Evolutionary conservation across 2,113 vertebrate genomes (phyloP), one percentile per base, ranked within the genome.

Genomic region (Atrichornis clamosus): DNA sequence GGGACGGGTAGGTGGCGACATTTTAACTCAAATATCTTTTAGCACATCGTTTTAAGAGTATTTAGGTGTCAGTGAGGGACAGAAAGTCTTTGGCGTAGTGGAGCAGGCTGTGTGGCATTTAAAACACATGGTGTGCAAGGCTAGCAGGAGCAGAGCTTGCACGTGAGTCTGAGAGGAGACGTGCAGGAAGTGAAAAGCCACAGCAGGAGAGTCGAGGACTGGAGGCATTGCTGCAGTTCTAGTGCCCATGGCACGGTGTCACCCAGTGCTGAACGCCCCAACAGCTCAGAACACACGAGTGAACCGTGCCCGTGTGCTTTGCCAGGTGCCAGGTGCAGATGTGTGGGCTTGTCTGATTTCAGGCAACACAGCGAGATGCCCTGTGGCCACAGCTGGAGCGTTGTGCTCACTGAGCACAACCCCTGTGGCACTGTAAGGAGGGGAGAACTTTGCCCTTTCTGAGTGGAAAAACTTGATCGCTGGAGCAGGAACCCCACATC

Each of bases 1-100:
- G 93, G 79, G 68, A 91, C 1, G 87, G 95, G 95, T 96, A 94
- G 92, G 96, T 96, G 96, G 90, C 13, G 3, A 83, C 93, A 90
- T 83, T 96, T 88, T 91, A 93, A 91, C 81, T 91, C 41, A 58
- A 63, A 18, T 73, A 65, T 92, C 85, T 95, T 95, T 70, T 39
- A 95, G 76, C 91, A 59, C 55, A 10, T 14, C 6, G 7, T 74
- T 88, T 73, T 65, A 42, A 69, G 65, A 87, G 72, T 63, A 55
- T 74, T 74, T 92, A 85, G 83, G 55, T 81, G 70, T 68, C 60
- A 68, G 47, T 37, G 64, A 84, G 64, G 92, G 89, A 95, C 90
- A 73, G 59, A 89, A 85, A 82, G 78, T 83, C 80, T 86, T 90
- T 91, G 93, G 95, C 93, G 47, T 21, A 52, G 88, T 30, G 59